Evolutionary conservation across 2,888 invertebrate species (phyloP).

Genomic region (Papilio protenor): DNA sequence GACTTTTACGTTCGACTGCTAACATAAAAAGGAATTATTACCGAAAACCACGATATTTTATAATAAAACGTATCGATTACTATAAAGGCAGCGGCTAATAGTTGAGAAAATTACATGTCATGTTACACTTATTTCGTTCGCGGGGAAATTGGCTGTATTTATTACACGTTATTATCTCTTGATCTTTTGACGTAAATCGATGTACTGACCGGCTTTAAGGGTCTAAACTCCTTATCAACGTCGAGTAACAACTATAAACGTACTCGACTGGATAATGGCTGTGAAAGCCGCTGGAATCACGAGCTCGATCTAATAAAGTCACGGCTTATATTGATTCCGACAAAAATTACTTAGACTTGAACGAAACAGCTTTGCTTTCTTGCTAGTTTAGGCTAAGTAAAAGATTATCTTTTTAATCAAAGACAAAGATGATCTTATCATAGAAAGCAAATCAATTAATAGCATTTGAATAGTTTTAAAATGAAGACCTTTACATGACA

Average conservation of each 20-base stretch:
- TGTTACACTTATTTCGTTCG: constrained; percentile 52
- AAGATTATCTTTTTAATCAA: neutral
- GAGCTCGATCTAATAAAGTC: constrained; percentile 54
- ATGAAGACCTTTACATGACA: constrained; percentile 11
- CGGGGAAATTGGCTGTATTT: constrained; percentile 65
- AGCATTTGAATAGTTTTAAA: neutral
- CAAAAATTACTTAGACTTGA: constrained; percentile 36
- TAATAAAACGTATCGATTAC: constrained; percentile 57
- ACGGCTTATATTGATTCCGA: constrained; percentile 56
- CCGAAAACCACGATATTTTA: constrained; percentile 54
- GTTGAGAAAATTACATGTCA: constrained; percentile 54
- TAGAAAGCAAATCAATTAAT: neutral
- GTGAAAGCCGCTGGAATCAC: constrained; percentile 66
- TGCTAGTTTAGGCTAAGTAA: neutral
- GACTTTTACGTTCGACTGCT: constrained; percentile 38
- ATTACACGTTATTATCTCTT: constrained; percentile 64
- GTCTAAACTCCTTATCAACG: constrained; percentile 57
- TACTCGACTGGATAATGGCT: constrained; percentile 60
- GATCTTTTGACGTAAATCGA: constrained; percentile 73
- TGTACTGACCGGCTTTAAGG: constrained; percentile 57
- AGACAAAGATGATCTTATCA: neutral
- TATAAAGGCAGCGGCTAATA: constrained; percentile 52
- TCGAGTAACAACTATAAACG: constrained; percentile 59
- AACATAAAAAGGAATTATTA: constrained; percentile 47
- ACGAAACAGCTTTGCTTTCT: neutral